Evolutionary conservation across 2,888 invertebrate genomes (phyloP), one percentile per base, ranked within the genome.

Genomic region (Magallana nippona): DNA sequence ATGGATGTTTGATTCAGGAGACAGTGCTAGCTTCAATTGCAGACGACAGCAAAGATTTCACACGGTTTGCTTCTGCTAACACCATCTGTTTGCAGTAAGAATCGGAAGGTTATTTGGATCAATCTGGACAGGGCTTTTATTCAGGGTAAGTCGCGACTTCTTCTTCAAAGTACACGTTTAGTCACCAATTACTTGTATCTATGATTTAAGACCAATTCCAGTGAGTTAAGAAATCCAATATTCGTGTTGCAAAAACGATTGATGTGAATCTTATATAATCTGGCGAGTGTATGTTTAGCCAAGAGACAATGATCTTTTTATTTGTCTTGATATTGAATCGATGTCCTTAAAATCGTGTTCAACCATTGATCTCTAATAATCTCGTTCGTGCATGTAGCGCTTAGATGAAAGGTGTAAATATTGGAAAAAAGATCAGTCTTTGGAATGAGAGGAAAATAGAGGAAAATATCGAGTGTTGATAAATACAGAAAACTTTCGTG

Each of bases 21-120:
- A 71, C 32, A 71, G 27, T 71, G 13, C 13, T 71, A 32, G 27
- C 27, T 44, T 8, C 44, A 44, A 44, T 44, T 27, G 71, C 71
- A 71, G 71, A 71, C 71, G 71, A 71, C 71, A 71, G 71, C 22
- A 22, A 71, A 71, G 32, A 71, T 71, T 27, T 27, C 58, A 60
- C 17, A 60, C 71, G 27, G 32, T 15, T 27, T 71, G 71, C 32
- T 71, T 15, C 71, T 32, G 71, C 71, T 71, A 8, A 71, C 71
- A 71, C 22, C 71, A 11, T 32, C 71, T 71, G 27, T 71, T 71
- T 32, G 15, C 1, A 32, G 44, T 44, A 44, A 44, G 44, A 44
- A 44, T 44, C 44, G 44, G 44, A 44, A 44, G 5, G 44, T 44
- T 44, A 5, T 44, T 44, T 8, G 44, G 44, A 44, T 44, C 44